Percentiles rank a stretch among this genome's conserved stretches.
Evolutionary conservation across 2,797 vertebrate genomes (phyloP).

Genomic region (Peromyscus nudipes): DNA sequence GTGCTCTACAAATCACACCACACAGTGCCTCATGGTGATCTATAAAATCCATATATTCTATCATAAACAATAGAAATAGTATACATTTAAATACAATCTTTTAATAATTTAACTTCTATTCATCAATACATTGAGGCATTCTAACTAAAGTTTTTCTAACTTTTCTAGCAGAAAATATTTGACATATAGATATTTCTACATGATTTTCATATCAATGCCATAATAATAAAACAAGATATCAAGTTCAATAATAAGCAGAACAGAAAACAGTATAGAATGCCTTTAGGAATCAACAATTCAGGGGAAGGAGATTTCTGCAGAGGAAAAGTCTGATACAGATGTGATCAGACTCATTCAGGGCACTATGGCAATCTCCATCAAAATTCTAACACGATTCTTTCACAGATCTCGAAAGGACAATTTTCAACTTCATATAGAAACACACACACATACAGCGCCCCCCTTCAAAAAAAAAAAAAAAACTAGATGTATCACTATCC

Average conservation of each 20-base stretch:
- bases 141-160: slow-evolving; percentile 35
- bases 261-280: not conserved
- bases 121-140: not conserved
- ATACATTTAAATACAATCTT: not conserved
- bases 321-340: not conserved
- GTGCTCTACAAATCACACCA: not conserved
- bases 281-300: not conserved
- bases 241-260: not conserved
- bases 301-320: not conserved
- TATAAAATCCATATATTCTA: not conserved
- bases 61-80: not conserved
- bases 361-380: not conserved
- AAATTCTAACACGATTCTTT: not conserved
- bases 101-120: slow-evolving; percentile 10
- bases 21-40: not conserved
- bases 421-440: not conserved
- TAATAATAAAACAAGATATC: not conserved
- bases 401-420: not conserved
- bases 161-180: slow-evolving; percentile 17
- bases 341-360: not conserved
- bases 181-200: not conserved
- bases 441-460: not conserved
- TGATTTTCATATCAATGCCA: not conserved
- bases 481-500: not conserved
- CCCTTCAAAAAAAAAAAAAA: not conserved